These are phyloP conservation scores for Ciconia stormi DNA, from an alignment of 2,113 vertebrate genomes.

Conservation along the genomic window DNA sequence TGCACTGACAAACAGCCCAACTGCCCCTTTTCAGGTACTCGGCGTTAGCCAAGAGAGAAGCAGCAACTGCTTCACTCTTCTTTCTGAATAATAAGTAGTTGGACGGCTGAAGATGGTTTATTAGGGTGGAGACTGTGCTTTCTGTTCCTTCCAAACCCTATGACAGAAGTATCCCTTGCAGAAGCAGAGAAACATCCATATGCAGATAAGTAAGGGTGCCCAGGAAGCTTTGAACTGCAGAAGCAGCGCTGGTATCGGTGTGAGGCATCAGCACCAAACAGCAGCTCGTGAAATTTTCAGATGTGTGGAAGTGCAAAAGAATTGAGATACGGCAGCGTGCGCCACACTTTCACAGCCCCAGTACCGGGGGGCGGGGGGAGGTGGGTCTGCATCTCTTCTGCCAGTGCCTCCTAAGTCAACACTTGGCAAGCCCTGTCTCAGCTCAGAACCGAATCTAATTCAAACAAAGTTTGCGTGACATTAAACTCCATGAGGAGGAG, in stretches of 20 bases:
- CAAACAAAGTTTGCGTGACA: neutral
- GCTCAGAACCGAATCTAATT: neutral
- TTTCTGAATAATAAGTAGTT: neutral
- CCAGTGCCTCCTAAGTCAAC: neutral
- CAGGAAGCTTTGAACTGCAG: neutral
- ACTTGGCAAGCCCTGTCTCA: neutral
- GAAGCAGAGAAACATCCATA: neutral
- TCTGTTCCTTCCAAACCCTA: neutral
- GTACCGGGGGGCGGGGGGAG: neutral
- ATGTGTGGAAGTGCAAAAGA: neutral
- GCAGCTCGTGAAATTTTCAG: neutral
- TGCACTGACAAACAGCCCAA: neutral
- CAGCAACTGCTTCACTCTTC: neutral
- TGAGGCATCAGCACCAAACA: neutral
- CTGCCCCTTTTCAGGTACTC: neutral
- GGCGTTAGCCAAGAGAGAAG: neutral
- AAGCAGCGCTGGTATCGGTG: neutral
- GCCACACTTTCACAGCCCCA: neutral
- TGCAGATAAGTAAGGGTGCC: neutral
- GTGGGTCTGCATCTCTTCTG: neutral
- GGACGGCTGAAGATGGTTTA: neutral
- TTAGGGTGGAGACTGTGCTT: neutral
- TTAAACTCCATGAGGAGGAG: neutral
- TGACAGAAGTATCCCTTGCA: neutral
- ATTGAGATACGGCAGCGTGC: neutral